Percentiles rank a stretch among this genome's conserved stretches.
phyloP scores from a whole-genome alignment of 2,797 vertebrate species.

The Netta rufina region DNA sequence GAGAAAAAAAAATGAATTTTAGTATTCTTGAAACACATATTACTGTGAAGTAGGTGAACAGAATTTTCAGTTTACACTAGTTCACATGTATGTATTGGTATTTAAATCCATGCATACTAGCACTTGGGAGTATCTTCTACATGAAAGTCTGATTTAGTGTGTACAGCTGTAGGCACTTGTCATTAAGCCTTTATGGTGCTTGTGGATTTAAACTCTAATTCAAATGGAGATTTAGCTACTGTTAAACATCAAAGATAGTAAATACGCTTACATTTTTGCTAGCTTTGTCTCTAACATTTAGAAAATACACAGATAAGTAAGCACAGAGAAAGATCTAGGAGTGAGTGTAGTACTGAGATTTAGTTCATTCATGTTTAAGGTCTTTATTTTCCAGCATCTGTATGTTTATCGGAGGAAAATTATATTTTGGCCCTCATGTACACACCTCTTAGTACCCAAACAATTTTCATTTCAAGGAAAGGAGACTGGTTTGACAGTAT shows the following conservation, averaged over 20 bases:
- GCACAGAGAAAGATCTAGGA: neutral
- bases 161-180: conserved; percentile 40
- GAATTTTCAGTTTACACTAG: neutral
- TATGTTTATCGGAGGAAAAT: neutral
- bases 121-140: neutral
- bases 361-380: neutral
- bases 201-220: conserved; percentile 31
- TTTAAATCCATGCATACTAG: neutral
- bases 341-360: neutral
- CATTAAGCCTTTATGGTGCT: neutral
- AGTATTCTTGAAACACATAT: neutral
- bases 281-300: neutral
- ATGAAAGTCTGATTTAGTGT: conserved; percentile 6
- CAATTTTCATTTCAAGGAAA: neutral
- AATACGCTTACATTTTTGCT: conserved; percentile 11
- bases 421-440: neutral
- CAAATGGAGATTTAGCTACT: conserved; percentile 28
- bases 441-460: neutral
- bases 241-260: conserved; percentile 31
- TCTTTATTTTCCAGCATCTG: neutral
- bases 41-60: neutral
- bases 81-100: neutral
- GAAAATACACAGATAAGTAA: neutral
- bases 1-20: neutral
- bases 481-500: neutral